phyloP scores from a whole-genome alignment of 1,140 invertebrate species.

The Agrypnia vestita region DNA sequence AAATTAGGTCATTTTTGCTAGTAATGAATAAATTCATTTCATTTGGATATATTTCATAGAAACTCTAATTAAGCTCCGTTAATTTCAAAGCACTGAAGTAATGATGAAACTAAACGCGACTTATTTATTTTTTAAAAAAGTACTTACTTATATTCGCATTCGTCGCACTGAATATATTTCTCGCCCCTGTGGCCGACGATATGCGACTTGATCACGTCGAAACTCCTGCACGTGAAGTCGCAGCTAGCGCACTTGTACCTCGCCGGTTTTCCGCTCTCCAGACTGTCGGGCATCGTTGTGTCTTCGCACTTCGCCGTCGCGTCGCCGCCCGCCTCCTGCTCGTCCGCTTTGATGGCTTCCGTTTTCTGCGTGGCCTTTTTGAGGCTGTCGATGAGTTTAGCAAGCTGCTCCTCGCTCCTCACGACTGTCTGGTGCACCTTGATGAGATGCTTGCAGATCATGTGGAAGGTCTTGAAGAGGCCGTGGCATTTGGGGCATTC shows the following conservation, averaged over 20 bases:
- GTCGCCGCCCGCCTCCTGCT: not conserved
- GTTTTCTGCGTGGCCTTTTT: not conserved
- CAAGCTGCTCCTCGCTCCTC: not conserved
- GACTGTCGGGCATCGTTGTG: not conserved
- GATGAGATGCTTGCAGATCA: constrained; percentile 24
- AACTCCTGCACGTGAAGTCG: constrained; percentile 1
- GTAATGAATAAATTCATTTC: too few relatives aligned
- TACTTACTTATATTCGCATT: constrained; percentile 38
- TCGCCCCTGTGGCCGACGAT: constrained; percentile 9
- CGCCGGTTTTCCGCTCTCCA: not conserved
- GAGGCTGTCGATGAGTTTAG: not conserved
- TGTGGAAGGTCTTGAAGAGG: constrained; percentile 33
- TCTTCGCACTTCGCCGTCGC: not conserved
- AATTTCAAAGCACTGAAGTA: too few relatives aligned
- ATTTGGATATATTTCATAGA: too few relatives aligned
- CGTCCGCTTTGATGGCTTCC: not conserved
- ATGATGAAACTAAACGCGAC: too few relatives aligned
- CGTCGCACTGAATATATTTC: constrained; percentile 25
- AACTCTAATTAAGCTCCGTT: too few relatives aligned
- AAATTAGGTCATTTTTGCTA: too few relatives aligned
- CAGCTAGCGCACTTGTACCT: constrained; percentile 22
- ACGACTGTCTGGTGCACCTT: constrained; percentile 23
- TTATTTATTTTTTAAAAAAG: not conserved
- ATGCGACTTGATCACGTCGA: constrained; percentile 18
- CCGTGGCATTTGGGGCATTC: constrained; percentile 36